A percentile compares a stretch with the other conserved stretches of the same genome.
These are phyloP conservation scores for Microctonus brassicae DNA, from an alignment of 2,888 invertebrate species.

Conservation along the genomic window DNA sequence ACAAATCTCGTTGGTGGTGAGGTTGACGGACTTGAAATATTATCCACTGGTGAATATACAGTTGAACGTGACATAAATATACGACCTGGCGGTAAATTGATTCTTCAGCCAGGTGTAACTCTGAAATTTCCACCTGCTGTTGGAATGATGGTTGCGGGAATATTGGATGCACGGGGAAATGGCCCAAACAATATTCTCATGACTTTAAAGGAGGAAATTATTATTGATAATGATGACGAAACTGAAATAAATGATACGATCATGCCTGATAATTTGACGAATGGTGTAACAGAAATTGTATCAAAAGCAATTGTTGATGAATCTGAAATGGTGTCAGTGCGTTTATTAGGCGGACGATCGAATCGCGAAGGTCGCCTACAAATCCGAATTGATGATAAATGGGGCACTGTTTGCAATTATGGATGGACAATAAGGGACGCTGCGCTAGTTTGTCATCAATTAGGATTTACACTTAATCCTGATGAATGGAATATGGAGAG, in stretches of 20 bases:
- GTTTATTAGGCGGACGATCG: conserved; percentile 85
- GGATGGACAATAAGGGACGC: conserved; percentile 94
- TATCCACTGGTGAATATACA: conserved; percentile 87
- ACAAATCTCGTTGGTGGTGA: conserved; percentile 88
- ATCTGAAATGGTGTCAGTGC: conserved; percentile 79
- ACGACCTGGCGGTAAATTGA: conserved; percentile 91
- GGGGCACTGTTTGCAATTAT: conserved; percentile 98
- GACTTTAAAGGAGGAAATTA: conserved; percentile 82
- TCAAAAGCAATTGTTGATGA: conserved; percentile 63
- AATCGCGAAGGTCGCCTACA: conserved; percentile 89
- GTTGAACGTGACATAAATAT: conserved; percentile 96
- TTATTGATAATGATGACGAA: conserved; percentile 75
- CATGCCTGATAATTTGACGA: conserved; percentile 59
- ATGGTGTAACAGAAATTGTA: conserved; percentile 14
- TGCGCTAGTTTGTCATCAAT: conserved; percentile 93
- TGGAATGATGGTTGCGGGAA: conserved; percentile 97
- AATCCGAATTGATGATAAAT: conserved; percentile 85
- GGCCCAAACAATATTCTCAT: conserved; percentile 84
- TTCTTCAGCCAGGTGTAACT: conserved; percentile 89
- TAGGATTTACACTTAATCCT: conserved; percentile 93
- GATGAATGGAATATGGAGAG: conserved; percentile 90
- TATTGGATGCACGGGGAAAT: conserved; percentile 85
- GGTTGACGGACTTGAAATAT: conserved; percentile 89
- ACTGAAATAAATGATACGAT: conserved; percentile 73
- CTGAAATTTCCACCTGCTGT: conserved; percentile 92